Conservation (phyloP, 2,113 vertebrate species). For the Bos indicus region DNA sequence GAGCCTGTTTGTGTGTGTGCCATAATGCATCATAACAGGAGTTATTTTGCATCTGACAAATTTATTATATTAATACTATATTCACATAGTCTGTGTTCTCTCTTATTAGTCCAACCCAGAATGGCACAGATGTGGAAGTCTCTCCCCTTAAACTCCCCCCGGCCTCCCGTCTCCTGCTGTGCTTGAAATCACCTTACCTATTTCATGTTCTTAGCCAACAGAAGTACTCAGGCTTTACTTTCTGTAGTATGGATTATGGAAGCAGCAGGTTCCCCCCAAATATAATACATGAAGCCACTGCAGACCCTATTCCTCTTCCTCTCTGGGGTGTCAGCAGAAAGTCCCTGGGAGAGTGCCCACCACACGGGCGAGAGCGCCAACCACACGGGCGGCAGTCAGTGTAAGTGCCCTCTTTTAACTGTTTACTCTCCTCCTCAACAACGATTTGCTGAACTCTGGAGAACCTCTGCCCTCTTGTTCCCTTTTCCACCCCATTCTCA, state of each 20-base stretch:
- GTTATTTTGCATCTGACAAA: not conserved
- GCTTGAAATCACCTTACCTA: not conserved
- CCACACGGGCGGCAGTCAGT: accelerated
- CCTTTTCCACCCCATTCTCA: not conserved
- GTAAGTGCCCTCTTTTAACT: not conserved
- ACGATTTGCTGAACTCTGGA: not conserved
- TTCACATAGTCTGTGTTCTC: not conserved
- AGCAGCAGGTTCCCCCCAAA: not conserved
- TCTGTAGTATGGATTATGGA: not conserved
- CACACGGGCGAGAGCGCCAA: not conserved
- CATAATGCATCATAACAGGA: not conserved
- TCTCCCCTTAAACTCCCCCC: not conserved
- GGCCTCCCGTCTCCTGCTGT: not conserved
- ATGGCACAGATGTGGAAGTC: not conserved
- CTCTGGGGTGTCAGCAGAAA: not conserved
- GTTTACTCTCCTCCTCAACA: not conserved
- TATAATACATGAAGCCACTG: not conserved
- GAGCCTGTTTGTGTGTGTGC: not conserved
- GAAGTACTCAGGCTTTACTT: not conserved
- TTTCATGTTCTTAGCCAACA: not conserved
- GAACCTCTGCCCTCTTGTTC: not conserved
- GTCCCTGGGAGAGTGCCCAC: not conserved
- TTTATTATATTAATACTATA: not conserved
- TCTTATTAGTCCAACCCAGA: not conserved
- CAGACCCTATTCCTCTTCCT: not conserved